These are phyloP conservation scores for Scatophagus argus DNA, from an alignment of 2,113 vertebrate species.

Conservation along the genomic window DNA sequence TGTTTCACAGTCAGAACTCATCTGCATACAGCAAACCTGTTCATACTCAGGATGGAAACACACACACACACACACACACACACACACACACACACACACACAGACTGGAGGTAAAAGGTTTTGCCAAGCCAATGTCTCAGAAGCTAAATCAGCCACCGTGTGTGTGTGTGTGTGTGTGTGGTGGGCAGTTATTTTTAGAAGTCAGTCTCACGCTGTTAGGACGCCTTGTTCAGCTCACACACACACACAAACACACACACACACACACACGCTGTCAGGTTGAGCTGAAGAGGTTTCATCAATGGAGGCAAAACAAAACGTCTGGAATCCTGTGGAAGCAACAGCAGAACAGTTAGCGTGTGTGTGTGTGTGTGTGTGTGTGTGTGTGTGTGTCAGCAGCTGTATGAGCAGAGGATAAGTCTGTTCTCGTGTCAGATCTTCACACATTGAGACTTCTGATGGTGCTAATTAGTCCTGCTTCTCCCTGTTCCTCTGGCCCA, in stretches of 20 bases:
- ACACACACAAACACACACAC: constrained; percentile 1
- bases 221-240: constrained; percentile 16
- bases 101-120: constrained; percentile 26
- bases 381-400: not conserved
- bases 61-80: constrained; percentile 30
- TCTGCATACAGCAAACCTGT: constrained; percentile 43
- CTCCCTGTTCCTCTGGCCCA: not conserved
- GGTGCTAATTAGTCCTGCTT: not conserved
- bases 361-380: constrained; percentile 5
- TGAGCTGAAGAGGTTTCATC: constrained; percentile 65
- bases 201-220: constrained; percentile 17
- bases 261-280: constrained; percentile 26
- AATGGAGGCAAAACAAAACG: constrained; percentile 15
- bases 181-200: constrained; percentile 69
- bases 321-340: constrained; percentile 43
- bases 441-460: not conserved
- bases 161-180: constrained; percentile 41
- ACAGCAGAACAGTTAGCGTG: too few species aligned
- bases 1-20: constrained; percentile 33
- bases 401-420: not conserved
- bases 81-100: constrained; percentile 31
- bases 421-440: constrained; percentile 16
- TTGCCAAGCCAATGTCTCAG: constrained; percentile 44
- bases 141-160: constrained; percentile 36
- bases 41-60: constrained; percentile 19